Percentiles rank a stretch among this genome's conserved stretches.
phyloP scores from a whole-genome alignment of 2,797 vertebrate species.

The Oreochromis mossambicus region DNA sequence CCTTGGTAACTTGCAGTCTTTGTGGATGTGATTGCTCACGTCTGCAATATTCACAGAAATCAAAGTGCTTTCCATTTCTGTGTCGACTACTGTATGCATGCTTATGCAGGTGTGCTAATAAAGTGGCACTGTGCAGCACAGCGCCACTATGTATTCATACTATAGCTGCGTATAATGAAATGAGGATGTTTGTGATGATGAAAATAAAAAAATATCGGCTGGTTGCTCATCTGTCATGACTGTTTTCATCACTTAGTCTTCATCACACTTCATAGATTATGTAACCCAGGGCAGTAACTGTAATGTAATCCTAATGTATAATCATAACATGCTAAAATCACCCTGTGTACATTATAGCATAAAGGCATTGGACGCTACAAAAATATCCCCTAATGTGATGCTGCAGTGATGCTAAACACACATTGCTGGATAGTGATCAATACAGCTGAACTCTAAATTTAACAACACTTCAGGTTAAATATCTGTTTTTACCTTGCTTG shows the following conservation, averaged over 20 bases:
- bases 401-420: background rate
- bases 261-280: background rate
- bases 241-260: background rate
- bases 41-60: background rate
- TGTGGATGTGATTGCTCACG: background rate
- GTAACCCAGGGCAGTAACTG: background rate
- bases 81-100: constrained; percentile 33
- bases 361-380: background rate
- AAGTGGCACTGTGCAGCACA: constrained; percentile 20
- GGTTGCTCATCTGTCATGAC: background rate
- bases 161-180: constrained; percentile 25
- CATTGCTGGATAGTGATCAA: background rate
- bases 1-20: background rate
- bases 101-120: constrained; percentile 4
- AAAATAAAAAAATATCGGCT: background rate
- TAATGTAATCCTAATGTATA: background rate
- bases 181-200: background rate
- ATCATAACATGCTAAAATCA: background rate
- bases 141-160: background rate
- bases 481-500: background rate
- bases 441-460: background rate
- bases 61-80: background rate
- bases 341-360: background rate
- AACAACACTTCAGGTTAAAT: background rate
- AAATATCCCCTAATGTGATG: background rate